Evolutionary conservation across 2,113 vertebrate species (phyloP).

Genomic region (Dasypus novemcinctus): DNA sequence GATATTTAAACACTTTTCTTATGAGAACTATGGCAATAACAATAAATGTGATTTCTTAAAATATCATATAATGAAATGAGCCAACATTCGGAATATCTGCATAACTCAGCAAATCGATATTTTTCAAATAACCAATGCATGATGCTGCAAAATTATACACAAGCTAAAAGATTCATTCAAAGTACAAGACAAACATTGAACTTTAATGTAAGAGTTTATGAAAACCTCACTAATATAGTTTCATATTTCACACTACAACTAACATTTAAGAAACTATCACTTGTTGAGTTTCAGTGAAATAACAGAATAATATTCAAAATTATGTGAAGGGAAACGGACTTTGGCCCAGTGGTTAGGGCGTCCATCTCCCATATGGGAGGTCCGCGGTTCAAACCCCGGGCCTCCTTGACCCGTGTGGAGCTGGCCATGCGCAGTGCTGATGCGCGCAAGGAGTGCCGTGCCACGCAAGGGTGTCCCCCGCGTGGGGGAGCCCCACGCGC

Average conservation of each 20-base stretch:
- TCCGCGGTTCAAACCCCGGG: too few species aligned
- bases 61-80: neutral
- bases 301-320: neutral
- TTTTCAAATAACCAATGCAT: neutral
- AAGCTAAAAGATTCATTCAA: neutral
- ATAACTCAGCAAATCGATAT: neutral
- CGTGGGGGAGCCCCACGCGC: too few species aligned
- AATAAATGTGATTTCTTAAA: neutral
- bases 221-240: neutral
- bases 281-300: neutral
- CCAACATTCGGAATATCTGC: neutral
- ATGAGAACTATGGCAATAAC: neutral
- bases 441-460: too few species aligned
- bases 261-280: neutral
- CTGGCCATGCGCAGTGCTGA: too few species aligned
- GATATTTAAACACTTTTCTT: neutral
- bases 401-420: too few species aligned
- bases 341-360: too few species aligned
- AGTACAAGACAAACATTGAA: neutral
- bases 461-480: too few species aligned
- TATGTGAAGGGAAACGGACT: too few species aligned
- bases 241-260: neutral
- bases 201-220: slow-evolving; percentile 8
- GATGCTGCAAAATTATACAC: neutral
- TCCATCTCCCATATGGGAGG: too few species aligned